Percentiles rank a stretch among this genome's conserved stretches.
These are phyloP conservation scores for Pasiphila rectangulata DNA, from an alignment of 2,888 invertebrate genomes.

Conservation along the genomic window DNA sequence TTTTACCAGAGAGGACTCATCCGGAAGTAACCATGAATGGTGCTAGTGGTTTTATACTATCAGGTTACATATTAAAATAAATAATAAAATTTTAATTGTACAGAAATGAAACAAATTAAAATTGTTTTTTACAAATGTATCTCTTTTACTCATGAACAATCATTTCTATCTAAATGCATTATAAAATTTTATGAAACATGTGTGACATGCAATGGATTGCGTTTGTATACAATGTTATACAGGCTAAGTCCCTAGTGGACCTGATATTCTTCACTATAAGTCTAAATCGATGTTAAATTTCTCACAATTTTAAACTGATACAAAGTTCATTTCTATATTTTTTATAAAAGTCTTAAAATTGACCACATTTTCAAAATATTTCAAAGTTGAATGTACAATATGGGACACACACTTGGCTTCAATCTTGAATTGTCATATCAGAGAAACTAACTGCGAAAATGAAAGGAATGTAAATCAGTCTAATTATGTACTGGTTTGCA, in stretches of 20 bases:
- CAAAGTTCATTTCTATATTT: slow-evolving; percentile 20
- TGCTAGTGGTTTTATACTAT: slow-evolving; percentile 93
- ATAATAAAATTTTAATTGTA: slow-evolving; percentile 27
- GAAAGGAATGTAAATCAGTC: slow-evolving; percentile 60
- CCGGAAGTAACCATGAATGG: slow-evolving; percentile 95
- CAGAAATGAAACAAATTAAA: slow-evolving; percentile 35
- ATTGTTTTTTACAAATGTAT: slow-evolving; percentile 51
- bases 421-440: slow-evolving; percentile 11
- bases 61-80: slow-evolving; percentile 81
- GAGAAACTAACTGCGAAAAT: slow-evolving; percentile 20
- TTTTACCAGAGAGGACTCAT: slow-evolving; percentile 93
- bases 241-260: slow-evolving; percentile 26
- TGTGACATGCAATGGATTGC: slow-evolving; percentile 48
- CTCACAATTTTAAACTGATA: slow-evolving; percentile 28
- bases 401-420: slow-evolving; percentile 27
- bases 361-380: slow-evolving; percentile 26
- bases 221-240: slow-evolving; percentile 35
- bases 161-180: slow-evolving; percentile 64
- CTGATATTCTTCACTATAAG: slow-evolving; percentile 27
- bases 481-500: slow-evolving; percentile 44
- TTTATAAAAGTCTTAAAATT: slow-evolving; percentile 27
- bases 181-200: slow-evolving; percentile 55
- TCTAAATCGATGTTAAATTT: slow-evolving; percentile 33
- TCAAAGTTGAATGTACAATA: slow-evolving; percentile 31
- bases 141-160: slow-evolving; percentile 61